phyloP scores from a whole-genome alignment of 2,113 vertebrate genomes.

The Hippopotamus amphibius region DNA sequence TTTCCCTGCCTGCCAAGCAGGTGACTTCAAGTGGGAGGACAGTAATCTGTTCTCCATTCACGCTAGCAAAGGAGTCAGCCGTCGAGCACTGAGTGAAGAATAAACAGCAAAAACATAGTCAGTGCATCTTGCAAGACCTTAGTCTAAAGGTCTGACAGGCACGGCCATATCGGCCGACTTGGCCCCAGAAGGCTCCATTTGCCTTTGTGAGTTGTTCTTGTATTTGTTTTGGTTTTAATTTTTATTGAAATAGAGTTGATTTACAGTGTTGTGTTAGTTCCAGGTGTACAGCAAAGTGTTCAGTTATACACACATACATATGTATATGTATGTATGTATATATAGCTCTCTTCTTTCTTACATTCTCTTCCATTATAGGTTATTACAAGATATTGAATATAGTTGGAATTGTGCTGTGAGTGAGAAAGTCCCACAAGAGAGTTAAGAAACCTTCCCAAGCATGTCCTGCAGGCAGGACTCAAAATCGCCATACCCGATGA shows the following conservation, averaged over 20 bases:
- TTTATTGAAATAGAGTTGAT: neutral
- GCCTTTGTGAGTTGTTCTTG: neutral
- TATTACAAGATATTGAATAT: neutral
- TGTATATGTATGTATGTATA: neutral
- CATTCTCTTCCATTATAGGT: neutral
- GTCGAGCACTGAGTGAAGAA: neutral
- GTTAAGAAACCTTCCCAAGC: neutral
- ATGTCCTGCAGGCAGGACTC: neutral
- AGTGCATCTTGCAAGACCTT: neutral
- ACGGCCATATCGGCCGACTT: fast-evolving
- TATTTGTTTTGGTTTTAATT: no score
- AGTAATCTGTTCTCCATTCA: constrained; percentile 48
- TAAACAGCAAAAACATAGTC: neutral
- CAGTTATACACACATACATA: neutral
- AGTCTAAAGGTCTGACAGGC: neutral
- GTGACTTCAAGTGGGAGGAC: neutral
- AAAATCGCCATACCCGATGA: neutral
- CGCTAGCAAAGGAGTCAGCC: constrained; percentile 40
- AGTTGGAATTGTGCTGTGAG: neutral
- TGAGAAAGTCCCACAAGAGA: neutral
- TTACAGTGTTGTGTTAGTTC: neutral
- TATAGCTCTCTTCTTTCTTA: neutral
- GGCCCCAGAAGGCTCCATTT: neutral
- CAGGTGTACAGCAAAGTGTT: neutral
- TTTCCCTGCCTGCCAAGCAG: neutral